Evolutionary conservation across 2,113 vertebrate genomes (phyloP), one percentile per base, ranked within the genome.

Genomic region (Notothenia coriiceps): DNA sequence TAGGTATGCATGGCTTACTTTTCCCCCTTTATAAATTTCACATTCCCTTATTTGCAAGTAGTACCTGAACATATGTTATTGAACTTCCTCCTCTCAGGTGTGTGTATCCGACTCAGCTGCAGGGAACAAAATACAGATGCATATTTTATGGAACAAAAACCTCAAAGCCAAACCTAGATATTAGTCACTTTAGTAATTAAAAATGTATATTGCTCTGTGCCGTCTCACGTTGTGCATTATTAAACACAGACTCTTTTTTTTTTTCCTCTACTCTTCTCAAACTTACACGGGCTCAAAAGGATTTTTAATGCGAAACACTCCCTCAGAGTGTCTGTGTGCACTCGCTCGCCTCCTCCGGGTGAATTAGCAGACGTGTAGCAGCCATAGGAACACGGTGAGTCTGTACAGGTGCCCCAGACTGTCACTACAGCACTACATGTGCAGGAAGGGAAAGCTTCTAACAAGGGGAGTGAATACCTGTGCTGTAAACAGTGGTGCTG

Each of bases 121-220:
- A 92, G 95, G 96, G 96, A 84, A 91, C 91, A 86, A 91, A 97
- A 97, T 96, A 96, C 95, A 96, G 90, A 96, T 99, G 96, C 96
- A 99, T 98, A 96, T 98, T 99, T 99, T 94, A 99, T 99, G 95
- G 96, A 95, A 97, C 96, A 96, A 97, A 97, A 98, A 98, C 97
- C 97, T 99, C 97, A 98, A 99, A 98, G 97, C 96, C 96, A 95
- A 98, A 97, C 96, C 96, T 96, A 95, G 95, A 98, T 98, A 99
- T 98, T 99, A 98, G 97, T 98, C 97, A 98, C 97, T 99, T 99
- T 98, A 98, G 96, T 97, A 98, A 99, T 99, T 98, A 99, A 99
- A 98, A 99, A 98, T 99, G 97, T 92, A 98, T 98, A 98, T 97
- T 97, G 97, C 97, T 97, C 96, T 94, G 96, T 95, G 96, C 96